Conservation (phyloP, 1,140 invertebrate species). For the Aporrectodea caliginosa region DNA sequence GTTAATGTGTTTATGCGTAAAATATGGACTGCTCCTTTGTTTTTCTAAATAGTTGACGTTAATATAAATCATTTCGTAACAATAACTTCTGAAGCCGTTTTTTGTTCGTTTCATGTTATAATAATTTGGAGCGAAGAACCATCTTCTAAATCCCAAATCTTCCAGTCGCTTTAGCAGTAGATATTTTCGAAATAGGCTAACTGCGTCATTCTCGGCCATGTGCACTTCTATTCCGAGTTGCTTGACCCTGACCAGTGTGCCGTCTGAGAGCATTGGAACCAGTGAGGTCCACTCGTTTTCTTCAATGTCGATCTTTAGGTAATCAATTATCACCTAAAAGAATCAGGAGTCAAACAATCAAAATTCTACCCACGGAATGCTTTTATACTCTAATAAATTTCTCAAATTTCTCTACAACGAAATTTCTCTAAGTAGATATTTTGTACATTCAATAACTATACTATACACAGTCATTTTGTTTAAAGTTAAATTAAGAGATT, state of each 20-base stretch:
- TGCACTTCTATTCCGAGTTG: slow-evolving; percentile 18
- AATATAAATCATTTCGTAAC: background rate
- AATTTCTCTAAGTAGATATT: too few relatives aligned
- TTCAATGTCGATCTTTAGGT: slow-evolving; percentile 17
- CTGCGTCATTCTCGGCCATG: slow-evolving; percentile 15
- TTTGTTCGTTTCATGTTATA: background rate
- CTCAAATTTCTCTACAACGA: background rate
- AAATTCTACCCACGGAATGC: background rate
- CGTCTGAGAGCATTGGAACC: background rate
- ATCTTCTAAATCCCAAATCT: background rate
- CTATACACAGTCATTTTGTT: background rate
- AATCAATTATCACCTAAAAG: slow-evolving; percentile 12
- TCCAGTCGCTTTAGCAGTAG: background rate
- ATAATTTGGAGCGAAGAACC: background rate
- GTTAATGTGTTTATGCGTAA: too few relatives aligned
- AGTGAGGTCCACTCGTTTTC: background rate
- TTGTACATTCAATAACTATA: too few relatives aligned
- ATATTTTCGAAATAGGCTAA: background rate
- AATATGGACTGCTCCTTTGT: too few relatives aligned
- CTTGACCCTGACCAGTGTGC: slow-evolving; percentile 17
- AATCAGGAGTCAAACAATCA: background rate
- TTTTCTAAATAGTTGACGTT: background rate
- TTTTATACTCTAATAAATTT: background rate
- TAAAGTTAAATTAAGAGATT: background rate
- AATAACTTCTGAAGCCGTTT: background rate